Evolutionary conservation across 2,888 invertebrate species (phyloP).

Genomic region (Drosophila incognita): DNA sequence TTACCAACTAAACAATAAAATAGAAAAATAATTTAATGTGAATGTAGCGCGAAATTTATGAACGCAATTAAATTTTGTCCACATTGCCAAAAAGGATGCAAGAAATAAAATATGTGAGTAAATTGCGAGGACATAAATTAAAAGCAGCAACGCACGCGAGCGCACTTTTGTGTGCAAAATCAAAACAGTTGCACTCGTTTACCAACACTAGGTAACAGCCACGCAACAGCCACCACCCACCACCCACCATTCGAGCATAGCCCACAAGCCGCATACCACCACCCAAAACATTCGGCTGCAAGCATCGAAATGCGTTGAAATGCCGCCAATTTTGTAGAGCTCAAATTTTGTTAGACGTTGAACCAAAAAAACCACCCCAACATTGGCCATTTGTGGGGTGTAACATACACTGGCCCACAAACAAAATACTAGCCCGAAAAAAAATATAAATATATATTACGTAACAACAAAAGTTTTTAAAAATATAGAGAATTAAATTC

Average conservation of each 20-base stretch:
- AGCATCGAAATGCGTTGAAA: conserved; percentile 69
- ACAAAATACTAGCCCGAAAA: background rate
- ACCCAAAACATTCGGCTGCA: conserved; percentile 44
- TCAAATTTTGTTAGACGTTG: conserved; percentile 71
- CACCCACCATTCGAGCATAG: background rate
- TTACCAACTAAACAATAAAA: conserved; percentile 29
- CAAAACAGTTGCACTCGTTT: conserved; percentile 47
- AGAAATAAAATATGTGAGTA: conserved; percentile 4
- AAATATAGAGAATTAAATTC: background rate
- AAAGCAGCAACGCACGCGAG: conserved; percentile 32
- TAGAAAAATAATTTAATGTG: conserved; percentile 14
- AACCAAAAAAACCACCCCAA: conserved; percentile 36
- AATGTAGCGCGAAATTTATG: conserved; percentile 53
- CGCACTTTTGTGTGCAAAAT: conserved; percentile 47
- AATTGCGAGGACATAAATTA: conserved; percentile 11
- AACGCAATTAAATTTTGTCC: conserved; percentile 54
- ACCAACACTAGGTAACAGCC: conserved; percentile 49
- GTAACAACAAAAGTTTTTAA: background rate
- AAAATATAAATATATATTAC: background rate
- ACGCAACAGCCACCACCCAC: conserved; percentile 7
- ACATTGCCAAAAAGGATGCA: conserved; percentile 21
- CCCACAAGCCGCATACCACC: conserved; percentile 51
- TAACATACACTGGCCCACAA: conserved; percentile 28
- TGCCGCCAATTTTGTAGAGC: conserved; percentile 67
- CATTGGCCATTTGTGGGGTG: conserved; percentile 21